A percentile compares a stretch with the other conserved stretches of the same genome.
phyloP scores from a whole-genome alignment of 2,113 vertebrate species.

The Limnothrissa miodon region DNA sequence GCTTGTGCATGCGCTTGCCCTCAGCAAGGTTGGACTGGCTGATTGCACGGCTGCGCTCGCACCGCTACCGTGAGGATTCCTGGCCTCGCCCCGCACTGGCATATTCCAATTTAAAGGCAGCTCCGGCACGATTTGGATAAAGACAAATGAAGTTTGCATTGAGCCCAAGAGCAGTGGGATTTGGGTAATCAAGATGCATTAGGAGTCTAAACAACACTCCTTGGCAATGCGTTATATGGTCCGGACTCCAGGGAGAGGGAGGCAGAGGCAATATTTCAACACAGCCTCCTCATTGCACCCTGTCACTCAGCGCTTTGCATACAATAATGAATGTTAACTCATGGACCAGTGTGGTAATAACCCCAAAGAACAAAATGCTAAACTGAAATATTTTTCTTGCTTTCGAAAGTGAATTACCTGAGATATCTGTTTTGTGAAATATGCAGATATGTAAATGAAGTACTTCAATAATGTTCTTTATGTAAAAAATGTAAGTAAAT shows the following conservation, averaged over 20 bases:
- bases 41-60: not conserved
- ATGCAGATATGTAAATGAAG: not conserved
- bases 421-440: not conserved
- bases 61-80: not conserved
- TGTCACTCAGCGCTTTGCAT: conserved; percentile 48
- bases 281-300: conserved; percentile 51
- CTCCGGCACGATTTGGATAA: conserved; percentile 66
- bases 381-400: not conserved
- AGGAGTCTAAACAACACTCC: conserved; percentile 61
- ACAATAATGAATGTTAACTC: conserved; percentile 36
- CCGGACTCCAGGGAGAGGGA: conserved; percentile 51
- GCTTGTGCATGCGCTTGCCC: not conserved
- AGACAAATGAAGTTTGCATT: conserved; percentile 69
- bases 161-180: conserved; percentile 61
- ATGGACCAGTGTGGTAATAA: not conserved
- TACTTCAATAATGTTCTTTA: too few relatives aligned
- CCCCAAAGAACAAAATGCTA: not conserved
- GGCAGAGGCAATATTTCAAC: conserved; percentile 43
- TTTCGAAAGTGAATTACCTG: too few relatives aligned
- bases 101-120: conserved; percentile 59
- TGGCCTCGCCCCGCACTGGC: conserved; percentile 34
- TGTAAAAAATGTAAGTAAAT: too few relatives aligned
- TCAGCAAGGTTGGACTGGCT: conserved; percentile 4
- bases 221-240: conserved; percentile 59
- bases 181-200: conserved; percentile 73